Conservation (phyloP, 35 echinoderm and acorn worm species). For the Ptychodera flava region DNA sequence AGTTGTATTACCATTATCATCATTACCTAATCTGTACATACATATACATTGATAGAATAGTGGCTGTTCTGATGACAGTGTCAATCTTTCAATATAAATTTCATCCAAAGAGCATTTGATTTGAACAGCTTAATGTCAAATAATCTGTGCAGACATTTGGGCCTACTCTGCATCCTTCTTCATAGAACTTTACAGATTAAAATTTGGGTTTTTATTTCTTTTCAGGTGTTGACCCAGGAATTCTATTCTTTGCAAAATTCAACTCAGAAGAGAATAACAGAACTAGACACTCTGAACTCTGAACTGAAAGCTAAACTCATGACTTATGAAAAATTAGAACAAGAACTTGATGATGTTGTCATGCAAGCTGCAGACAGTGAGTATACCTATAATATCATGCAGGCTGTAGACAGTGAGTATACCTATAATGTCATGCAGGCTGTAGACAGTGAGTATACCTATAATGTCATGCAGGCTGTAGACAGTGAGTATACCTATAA, state of each 20-base stretch:
- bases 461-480: background rate
- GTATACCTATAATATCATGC: background rate
- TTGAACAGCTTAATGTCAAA: too few species aligned
- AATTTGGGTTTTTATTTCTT: slow-evolving; percentile 3
- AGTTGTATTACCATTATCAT: too few species aligned
- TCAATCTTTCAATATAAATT: too few species aligned
- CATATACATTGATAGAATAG: too few species aligned
- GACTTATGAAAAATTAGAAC: slow-evolving; percentile 85
- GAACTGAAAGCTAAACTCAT: slow-evolving; percentile 65
- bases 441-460: background rate
- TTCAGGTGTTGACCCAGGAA: slow-evolving; percentile 94
- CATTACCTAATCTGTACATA: too few species aligned
- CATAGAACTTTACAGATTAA: too few species aligned
- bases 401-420: background rate
- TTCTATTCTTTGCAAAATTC: slow-evolving; percentile 85
- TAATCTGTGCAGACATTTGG: too few species aligned
- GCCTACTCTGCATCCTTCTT: too few species aligned
- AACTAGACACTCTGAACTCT: slow-evolving; percentile 63
- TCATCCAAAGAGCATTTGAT: too few species aligned
- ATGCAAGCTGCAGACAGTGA: slow-evolving; percentile 97
- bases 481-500: background rate
- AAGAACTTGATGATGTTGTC: slow-evolving; percentile 95
- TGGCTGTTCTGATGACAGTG: too few species aligned
- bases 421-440: background rate
- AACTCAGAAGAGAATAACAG: slow-evolving; percentile 45